phyloP scores from a whole-genome alignment of 2,113 vertebrate genomes.

The Paracanthobrama guichenoti region DNA sequence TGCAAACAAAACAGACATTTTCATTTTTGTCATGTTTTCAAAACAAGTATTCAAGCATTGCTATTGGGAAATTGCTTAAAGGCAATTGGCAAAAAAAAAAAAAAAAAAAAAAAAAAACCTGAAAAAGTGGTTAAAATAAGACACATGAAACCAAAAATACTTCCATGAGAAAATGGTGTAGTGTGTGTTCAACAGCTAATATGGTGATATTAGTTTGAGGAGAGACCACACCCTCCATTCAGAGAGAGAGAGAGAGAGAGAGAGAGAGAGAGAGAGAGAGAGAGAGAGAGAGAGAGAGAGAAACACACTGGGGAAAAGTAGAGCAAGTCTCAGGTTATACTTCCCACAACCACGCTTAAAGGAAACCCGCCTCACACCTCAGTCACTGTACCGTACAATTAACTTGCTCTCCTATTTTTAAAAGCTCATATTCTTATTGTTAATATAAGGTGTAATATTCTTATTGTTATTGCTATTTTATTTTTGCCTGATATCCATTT shows the following conservation, averaged over 20 bases:
- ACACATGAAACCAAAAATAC: background rate
- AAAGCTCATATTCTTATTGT: background rate
- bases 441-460: background rate
- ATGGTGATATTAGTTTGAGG: background rate
- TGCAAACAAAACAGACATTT: background rate
- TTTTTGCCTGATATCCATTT: background rate
- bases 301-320: background rate
- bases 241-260: background rate
- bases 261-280: background rate
- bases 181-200: conserved; percentile 17
- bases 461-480: background rate
- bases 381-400: background rate
- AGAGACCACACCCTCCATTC: conserved; percentile 47
- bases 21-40: background rate
- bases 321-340: conserved; percentile 41
- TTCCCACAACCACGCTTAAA: background rate
- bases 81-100: background rate
- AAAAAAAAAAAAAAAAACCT: background rate
- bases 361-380: background rate
- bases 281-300: background rate
- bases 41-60: background rate
- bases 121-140: background rate
- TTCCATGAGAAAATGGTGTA: conserved; percentile 1
- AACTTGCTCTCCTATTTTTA: background rate
- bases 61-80: background rate